Evolutionary conservation across 2,888 invertebrate species (phyloP).

Genomic region (Xestia xanthographa): DNA sequence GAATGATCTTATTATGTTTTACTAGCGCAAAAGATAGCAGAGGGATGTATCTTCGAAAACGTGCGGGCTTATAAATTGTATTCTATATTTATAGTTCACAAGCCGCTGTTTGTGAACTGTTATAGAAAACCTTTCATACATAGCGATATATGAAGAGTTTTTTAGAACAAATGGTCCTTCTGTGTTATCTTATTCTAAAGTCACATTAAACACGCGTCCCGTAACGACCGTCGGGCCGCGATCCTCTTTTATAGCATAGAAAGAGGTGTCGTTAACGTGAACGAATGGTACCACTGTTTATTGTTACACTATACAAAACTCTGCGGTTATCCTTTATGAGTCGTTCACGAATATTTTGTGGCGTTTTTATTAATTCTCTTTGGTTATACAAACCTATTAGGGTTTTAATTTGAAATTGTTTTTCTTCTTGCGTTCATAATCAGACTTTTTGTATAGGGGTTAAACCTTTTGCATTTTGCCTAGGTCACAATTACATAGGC

Average conservation of each 20-base stretch:
- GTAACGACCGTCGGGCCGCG: constrained; percentile 26
- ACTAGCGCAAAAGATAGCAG: not conserved
- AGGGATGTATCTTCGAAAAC: not conserved
- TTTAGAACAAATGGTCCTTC: constrained; percentile 13
- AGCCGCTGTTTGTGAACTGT: no score
- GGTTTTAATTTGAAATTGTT: constrained; percentile 8
- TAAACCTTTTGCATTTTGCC: not conserved
- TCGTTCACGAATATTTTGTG: constrained; percentile 28
- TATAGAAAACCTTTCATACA: no score
- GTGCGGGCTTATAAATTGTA: not conserved
- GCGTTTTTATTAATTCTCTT: constrained; percentile 42
- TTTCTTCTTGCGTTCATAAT: not conserved
- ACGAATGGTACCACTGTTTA: constrained; percentile 49
- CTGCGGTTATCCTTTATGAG: constrained; percentile 21
- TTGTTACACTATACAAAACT: constrained; percentile 42
- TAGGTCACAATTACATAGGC: not conserved
- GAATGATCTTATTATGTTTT: not conserved
- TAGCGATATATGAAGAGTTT: not conserved
- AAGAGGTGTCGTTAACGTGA: constrained; percentile 38
- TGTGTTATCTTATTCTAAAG: not conserved
- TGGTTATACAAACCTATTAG: not conserved
- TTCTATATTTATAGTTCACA: no score
- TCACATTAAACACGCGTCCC: constrained; percentile 7
- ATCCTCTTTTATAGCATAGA: constrained; percentile 32
- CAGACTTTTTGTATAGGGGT: not conserved